Percentiles rank a stretch among this genome's conserved stretches.
These are phyloP conservation scores for Semicossyphus pulcher DNA, from an alignment of 2,113 vertebrate genomes.

Conservation along the genomic window DNA sequence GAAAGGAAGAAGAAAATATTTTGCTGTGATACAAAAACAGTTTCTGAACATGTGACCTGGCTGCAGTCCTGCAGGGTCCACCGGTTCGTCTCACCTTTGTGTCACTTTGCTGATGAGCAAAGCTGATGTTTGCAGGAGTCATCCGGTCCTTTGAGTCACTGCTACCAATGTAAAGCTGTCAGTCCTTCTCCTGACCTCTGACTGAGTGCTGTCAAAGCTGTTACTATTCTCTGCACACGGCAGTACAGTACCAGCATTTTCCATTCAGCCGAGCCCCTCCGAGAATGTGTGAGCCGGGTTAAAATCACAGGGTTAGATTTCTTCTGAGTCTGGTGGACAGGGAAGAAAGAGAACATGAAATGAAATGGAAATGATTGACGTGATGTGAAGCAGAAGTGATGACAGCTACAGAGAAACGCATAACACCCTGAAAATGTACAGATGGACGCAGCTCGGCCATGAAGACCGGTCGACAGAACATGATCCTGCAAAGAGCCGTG, in stretches of 20 bases:
- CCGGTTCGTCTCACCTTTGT: conserved; percentile 28
- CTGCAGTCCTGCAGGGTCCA: background rate
- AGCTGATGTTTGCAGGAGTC: conserved; percentile 27
- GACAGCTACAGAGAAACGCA: background rate
- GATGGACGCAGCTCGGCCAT: conserved; percentile 7
- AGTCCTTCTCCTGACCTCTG: conserved; percentile 60
- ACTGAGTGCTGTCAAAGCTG: conserved; percentile 62
- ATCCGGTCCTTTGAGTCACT: conserved; percentile 28
- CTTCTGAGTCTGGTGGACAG: background rate
- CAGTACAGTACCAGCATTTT: conserved; percentile 39
- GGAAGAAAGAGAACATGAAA: background rate
- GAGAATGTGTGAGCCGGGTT: conserved; percentile 14
- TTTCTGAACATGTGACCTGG: background rate
- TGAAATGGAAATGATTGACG: conserved; percentile 1
- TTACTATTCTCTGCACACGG: conserved; percentile 45
- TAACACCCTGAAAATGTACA: background rate
- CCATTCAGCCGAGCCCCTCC: conserved; percentile 20
- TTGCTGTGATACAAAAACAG: background rate
- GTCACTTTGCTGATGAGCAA: conserved; percentile 20
- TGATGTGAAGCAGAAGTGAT: background rate
- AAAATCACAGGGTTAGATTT: conserved; percentile 39
- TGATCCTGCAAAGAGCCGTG: background rate
- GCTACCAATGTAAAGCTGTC: conserved; percentile 31
- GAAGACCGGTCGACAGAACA: background rate
- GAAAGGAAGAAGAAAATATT: background rate